Evolutionary conservation across 1,140 invertebrate species (phyloP), one percentile per base, ranked within the genome.

Genomic region (Heliconius hewitsoni): DNA sequence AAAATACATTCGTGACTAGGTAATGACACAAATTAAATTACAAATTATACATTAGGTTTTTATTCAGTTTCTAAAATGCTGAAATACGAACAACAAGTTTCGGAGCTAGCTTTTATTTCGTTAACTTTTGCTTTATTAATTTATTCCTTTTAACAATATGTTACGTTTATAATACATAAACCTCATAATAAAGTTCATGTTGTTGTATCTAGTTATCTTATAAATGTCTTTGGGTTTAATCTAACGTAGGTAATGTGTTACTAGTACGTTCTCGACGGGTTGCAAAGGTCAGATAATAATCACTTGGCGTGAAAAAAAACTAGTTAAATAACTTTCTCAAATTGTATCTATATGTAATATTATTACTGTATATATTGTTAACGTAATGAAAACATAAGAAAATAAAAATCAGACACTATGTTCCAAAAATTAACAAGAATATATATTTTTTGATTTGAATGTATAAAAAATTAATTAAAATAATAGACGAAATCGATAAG

Each of bases 251-350:
- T 66, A 76, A 80, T 73, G 52, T 80, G 39, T 73, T 76, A 76
- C 78, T 23, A 66, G 57, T 71, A 55, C 73, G 50, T 52, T 80
- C 70, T 66, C 42, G 74, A 76, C 74, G 60, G 74, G 52, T 66
- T 76, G 66, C 79, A 80, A 76, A 80, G 70, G 74, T 80, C 71
- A 80, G 79, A 80, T 80, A 42, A 46, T 78, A 46, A 78, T 78
- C 70, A 46, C 27, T 70, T 55, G 6, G n/a, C 1, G 70, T 19
- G 18, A 76, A 60, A 76, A 57, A 52, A 71, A 71, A 52, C 60
- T 50, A 42, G 71, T 71, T 71, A 71, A 66, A 27, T 66, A 66
- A 27, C 60, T 66, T 66, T 66, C 60, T 30, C 55, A 30, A 2
- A 13, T 16, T 30, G 1, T 11, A 30, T 30, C 23, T 23, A 2